phyloP scores from a whole-genome alignment of 2,797 vertebrate genomes.

The Pseudotriccus pelzelni region DNA sequence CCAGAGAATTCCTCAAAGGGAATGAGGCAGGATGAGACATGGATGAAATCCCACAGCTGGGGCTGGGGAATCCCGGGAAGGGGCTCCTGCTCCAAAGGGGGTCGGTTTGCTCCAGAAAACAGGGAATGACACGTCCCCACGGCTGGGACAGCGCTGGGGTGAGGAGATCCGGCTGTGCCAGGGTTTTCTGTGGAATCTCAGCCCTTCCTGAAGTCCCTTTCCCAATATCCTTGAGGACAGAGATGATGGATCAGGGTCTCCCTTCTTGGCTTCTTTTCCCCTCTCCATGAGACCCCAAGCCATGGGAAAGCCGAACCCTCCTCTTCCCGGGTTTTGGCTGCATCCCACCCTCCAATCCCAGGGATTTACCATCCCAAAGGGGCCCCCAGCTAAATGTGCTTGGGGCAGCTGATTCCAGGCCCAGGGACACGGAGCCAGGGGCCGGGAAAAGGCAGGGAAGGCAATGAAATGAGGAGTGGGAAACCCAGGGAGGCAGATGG shows the following conservation, averaged over 20 bases:
- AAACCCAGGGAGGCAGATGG: fast-evolving
- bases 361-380: background rate
- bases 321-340: background rate
- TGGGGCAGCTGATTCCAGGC: background rate
- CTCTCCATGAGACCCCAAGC: background rate
- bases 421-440: fast-evolving
- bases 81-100: background rate
- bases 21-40: background rate
- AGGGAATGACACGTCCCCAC: fast-evolving
- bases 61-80: background rate
- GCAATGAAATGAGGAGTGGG: fast-evolving
- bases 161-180: background rate
- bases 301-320: fast-evolving
- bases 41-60: background rate
- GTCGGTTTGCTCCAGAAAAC: background rate
- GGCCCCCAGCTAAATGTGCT: background rate
- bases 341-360: fast-evolving
- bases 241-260: background rate
- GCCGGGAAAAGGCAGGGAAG: background rate
- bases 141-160: background rate
- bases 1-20: background rate
- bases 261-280: background rate
- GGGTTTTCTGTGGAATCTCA: fast-evolving
- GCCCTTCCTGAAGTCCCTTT: background rate
- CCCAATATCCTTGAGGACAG: background rate